Conservation (phyloP, 2,113 vertebrate species). For the Brachyistius frenatus region DNA sequence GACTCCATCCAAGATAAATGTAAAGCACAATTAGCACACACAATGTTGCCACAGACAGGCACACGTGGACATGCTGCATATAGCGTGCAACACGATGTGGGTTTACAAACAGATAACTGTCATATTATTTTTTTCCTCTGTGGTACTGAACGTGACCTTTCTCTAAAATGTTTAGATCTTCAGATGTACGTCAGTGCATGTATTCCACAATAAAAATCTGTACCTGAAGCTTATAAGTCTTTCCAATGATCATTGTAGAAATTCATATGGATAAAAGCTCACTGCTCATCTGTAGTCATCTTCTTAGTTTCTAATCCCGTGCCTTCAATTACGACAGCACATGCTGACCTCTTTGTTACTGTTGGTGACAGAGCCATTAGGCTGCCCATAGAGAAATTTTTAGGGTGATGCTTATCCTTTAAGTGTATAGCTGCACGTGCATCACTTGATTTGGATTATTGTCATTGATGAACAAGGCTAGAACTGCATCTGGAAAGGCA, state of each 20-base stretch:
- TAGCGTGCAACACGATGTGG: not conserved
- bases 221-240: slow-evolving; percentile 28
- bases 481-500: slow-evolving; percentile 3
- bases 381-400: slow-evolving; percentile 36
- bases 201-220: not conserved
- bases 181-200: not conserved
- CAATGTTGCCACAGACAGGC: not conserved
- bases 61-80: not conserved
- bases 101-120: not conserved
- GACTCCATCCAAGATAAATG: slow-evolving; percentile 41
- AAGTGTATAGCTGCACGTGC: slow-evolving; percentile 12
- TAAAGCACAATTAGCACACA: slow-evolving; percentile 60
- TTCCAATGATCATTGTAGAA: slow-evolving; percentile 24
- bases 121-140: not conserved
- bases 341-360: slow-evolving; percentile 66
- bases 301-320: slow-evolving; percentile 69
- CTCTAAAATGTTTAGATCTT: slow-evolving; percentile 1
- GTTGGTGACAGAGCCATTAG: slow-evolving; percentile 32
- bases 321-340: slow-evolving; percentile 58
- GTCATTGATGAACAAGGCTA: slow-evolving; percentile 12
- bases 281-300: slow-evolving; percentile 64
- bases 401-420: slow-evolving; percentile 24
- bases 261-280: slow-evolving; percentile 54
- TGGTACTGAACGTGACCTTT: not conserved
- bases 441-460: slow-evolving; percentile 43